These are phyloP conservation scores for Protodeltote pygarga DNA, from an alignment of 2,888 invertebrate species.

Conservation along the genomic window DNA sequence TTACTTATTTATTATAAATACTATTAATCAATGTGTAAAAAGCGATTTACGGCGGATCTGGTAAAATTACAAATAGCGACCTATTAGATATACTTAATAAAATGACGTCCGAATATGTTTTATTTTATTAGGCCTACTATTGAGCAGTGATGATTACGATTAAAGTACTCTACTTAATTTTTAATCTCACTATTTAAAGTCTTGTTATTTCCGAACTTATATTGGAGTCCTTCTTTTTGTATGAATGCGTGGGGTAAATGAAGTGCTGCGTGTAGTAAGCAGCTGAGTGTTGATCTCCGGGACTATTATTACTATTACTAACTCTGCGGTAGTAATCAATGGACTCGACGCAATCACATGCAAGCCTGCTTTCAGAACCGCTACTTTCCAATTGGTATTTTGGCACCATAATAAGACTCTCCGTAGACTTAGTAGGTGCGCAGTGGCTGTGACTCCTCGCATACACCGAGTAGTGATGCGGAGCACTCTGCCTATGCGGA, in stretches of 20 bases:
- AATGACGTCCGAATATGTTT: constrained; percentile 23
- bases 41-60: constrained; percentile 39
- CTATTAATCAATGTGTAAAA: constrained; percentile 55
- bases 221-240: constrained; percentile 84
- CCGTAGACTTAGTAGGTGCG: constrained; percentile 92
- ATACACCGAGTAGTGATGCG: constrained; percentile 81
- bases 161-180: constrained; percentile 26
- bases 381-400: constrained; percentile 88
- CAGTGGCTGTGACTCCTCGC: constrained; percentile 83
- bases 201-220: constrained; percentile 91
- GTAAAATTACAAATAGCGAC: constrained; percentile 40
- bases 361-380: constrained; percentile 89
- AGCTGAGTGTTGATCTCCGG: constrained; percentile 67
- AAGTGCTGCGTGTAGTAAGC: constrained; percentile 81
- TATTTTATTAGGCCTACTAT: constrained; percentile 50
- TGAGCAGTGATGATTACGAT: constrained; percentile 57
- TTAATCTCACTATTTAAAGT: constrained; percentile 71
- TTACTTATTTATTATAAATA: constrained; percentile 57
- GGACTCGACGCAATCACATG: constrained; percentile 90
- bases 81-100: constrained; percentile 19
- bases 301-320: constrained; percentile 69
- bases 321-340: constrained; percentile 76
- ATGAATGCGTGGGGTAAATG: constrained; percentile 81
- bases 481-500: constrained; percentile 78
- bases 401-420: constrained; percentile 90